These are phyloP conservation scores for Philopedon plagiatum DNA, from an alignment of 2,888 invertebrate species.

Conservation along the genomic window DNA sequence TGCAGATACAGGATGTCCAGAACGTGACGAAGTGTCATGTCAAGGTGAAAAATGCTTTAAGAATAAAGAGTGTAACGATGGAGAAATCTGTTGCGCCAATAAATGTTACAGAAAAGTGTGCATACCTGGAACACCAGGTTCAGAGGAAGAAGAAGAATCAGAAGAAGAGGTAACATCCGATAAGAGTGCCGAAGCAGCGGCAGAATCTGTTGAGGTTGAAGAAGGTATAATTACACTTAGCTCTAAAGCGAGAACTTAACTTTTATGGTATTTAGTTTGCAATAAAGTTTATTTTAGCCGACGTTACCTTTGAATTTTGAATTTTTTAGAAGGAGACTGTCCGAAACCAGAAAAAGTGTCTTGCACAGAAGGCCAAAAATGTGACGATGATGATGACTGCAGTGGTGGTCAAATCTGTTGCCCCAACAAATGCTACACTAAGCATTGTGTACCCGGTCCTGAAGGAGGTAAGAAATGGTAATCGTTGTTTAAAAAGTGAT, in stretches of 20 bases:
- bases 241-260: no score
- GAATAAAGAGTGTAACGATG: constrained; percentile 39
- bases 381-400: constrained; percentile 48
- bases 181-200: constrained; percentile 48
- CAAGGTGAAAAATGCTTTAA: constrained; percentile 41
- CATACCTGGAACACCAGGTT: constrained; percentile 41
- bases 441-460: constrained; percentile 36
- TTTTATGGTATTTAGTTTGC: neutral
- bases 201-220: constrained; percentile 44
- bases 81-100: constrained; percentile 50
- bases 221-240: constrained; percentile 29
- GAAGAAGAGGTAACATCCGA: constrained; percentile 24
- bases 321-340: constrained; percentile 38
- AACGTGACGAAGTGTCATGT: constrained; percentile 42
- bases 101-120: constrained; percentile 51
- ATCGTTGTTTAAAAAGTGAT: neutral
- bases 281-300: neutral
- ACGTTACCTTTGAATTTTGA: no score
- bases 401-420: constrained; percentile 45
- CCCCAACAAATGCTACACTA: constrained; percentile 51
- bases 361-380: constrained; percentile 43
- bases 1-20: constrained; percentile 48
- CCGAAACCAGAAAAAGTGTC: constrained; percentile 45
- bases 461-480: constrained; percentile 15
- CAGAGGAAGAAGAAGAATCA: constrained; percentile 48